Percentiles rank a stretch among this genome's conserved stretches.
Conservation (phyloP, 2,113 vertebrate species). For the Propithecus coquereli region DNA sequence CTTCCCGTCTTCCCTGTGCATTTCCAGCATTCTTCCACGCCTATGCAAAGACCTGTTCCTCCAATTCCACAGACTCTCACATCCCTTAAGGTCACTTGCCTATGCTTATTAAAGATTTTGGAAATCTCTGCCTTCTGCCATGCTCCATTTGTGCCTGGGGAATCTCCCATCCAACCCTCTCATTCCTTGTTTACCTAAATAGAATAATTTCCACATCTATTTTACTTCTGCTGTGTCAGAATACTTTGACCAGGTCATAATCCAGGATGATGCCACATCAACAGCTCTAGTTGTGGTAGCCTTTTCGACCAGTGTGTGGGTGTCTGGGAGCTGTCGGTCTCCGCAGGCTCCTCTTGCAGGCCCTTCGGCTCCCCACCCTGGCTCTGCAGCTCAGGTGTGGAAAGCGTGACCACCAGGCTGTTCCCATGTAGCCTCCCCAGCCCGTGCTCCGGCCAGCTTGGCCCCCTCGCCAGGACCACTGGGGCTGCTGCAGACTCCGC, state of each 20-base stretch:
- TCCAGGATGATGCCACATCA: not conserved
- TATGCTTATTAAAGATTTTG: not conserved
- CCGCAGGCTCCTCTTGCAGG: rapidly evolving
- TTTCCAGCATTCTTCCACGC: not conserved
- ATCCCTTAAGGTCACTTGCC: not conserved
- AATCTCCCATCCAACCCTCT: not conserved
- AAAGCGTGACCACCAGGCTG: rapidly evolving
- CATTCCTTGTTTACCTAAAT: not conserved
- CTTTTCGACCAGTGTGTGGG: not conserved
- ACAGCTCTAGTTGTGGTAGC: not conserved
- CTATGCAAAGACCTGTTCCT: not conserved
- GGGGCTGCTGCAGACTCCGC: not conserved
- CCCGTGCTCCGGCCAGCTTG: not conserved
- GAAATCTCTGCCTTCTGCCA: not conserved
- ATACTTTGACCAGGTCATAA: not conserved
- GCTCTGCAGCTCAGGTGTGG: not conserved
- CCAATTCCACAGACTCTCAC: not conserved
- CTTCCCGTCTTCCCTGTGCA: not conserved
- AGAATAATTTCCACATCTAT: not conserved
- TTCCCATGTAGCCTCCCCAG: rapidly evolving
- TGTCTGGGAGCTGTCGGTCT: rapidly evolving
- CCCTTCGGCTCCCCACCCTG: too few species aligned
- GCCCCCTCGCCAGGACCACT: rapidly evolving
- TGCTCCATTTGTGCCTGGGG: too few species aligned
- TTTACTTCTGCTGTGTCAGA: not conserved